Percentiles rank a stretch among this genome's conserved stretches.
Evolutionary conservation across 1,140 invertebrate species (phyloP).

Genomic region (Drosophila auraria): DNA sequence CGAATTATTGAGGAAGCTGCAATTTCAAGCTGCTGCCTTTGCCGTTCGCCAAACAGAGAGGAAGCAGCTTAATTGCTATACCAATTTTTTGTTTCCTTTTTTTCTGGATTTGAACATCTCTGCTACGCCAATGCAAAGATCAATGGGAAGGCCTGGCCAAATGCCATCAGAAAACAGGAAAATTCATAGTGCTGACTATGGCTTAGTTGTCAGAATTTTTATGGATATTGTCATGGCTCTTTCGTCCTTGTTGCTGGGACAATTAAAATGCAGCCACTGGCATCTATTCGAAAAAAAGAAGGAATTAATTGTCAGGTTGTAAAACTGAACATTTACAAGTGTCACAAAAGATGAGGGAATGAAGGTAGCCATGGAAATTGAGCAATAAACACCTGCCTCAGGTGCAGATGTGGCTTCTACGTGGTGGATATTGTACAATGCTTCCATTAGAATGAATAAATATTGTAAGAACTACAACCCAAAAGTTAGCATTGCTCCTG

Average conservation of each 20-base stretch:
- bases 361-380: not conserved
- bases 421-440: not conserved
- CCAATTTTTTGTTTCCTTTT: slow-evolving; percentile 10
- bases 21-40: slow-evolving; percentile 29
- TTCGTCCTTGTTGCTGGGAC: slow-evolving; percentile 40
- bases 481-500: slow-evolving; percentile 9
- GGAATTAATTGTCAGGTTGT: slow-evolving; percentile 62
- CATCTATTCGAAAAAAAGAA: slow-evolving; percentile 46
- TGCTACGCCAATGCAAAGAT: slow-evolving; percentile 8
- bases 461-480: not conserved
- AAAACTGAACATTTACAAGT: slow-evolving; percentile 35
- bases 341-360: not conserved
- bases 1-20: slow-evolving; percentile 61
- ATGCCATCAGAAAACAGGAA: slow-evolving; percentile 36
- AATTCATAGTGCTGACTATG: slow-evolving; percentile 8
- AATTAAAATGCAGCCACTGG: slow-evolving; percentile 70
- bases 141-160: slow-evolving; percentile 26
- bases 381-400: slow-evolving; percentile 10
- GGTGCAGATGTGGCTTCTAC: no score
- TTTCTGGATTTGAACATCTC: slow-evolving; percentile 20
- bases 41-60: slow-evolving; percentile 35
- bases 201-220: slow-evolving; percentile 41
- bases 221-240: slow-evolving; percentile 34
- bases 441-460: no score
- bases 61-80: slow-evolving; percentile 62